A percentile compares a stretch with the other conserved stretches of the same genome.
phyloP scores from a whole-genome alignment of 2,888 invertebrate genomes.

The Erebia ligea region DNA sequence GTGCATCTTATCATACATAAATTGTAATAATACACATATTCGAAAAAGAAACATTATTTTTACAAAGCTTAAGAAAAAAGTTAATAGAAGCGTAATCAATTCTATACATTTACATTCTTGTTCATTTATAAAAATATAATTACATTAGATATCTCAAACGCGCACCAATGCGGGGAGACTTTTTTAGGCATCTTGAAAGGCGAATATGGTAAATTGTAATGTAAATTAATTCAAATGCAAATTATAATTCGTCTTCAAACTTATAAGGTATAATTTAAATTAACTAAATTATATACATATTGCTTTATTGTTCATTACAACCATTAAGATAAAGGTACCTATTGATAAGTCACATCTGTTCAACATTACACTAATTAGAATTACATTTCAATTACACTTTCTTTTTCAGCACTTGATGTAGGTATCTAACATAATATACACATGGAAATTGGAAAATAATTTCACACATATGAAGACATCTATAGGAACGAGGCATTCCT shows the following conservation, averaged over 20 bases:
- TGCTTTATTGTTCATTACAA: slow-evolving; percentile 69
- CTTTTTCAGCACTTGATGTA: slow-evolving; percentile 43
- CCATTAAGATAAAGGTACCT: slow-evolving; percentile 53
- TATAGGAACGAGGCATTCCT: too few relatives aligned
- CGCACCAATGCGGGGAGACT: slow-evolving; percentile 22
- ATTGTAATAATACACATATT: slow-evolving; percentile 22
- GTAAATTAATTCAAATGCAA: neutral
- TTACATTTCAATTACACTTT: slow-evolving; percentile 21
- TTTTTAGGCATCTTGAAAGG: neutral
- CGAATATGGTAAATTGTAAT: neutral
- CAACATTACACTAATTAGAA: slow-evolving; percentile 54
- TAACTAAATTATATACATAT: slow-evolving; percentile 47
- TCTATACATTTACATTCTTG: slow-evolving; percentile 22
- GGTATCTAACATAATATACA: too few relatives aligned
- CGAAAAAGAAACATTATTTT: slow-evolving; percentile 27
- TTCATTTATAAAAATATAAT: slow-evolving; percentile 42
- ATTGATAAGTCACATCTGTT: slow-evolving; percentile 61
- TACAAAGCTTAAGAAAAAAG: slow-evolving; percentile 25
- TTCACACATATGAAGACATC: too few relatives aligned
- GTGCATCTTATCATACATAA: slow-evolving; percentile 49
- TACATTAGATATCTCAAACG: slow-evolving; percentile 31
- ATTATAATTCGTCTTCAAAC: neutral
- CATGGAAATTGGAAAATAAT: too few relatives aligned
- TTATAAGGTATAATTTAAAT: neutral
- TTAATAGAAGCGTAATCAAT: slow-evolving; percentile 26